phyloP scores from a whole-genome alignment of 92 coral and sea anemone species.

The Parazoanthus atlanticus region DNA sequence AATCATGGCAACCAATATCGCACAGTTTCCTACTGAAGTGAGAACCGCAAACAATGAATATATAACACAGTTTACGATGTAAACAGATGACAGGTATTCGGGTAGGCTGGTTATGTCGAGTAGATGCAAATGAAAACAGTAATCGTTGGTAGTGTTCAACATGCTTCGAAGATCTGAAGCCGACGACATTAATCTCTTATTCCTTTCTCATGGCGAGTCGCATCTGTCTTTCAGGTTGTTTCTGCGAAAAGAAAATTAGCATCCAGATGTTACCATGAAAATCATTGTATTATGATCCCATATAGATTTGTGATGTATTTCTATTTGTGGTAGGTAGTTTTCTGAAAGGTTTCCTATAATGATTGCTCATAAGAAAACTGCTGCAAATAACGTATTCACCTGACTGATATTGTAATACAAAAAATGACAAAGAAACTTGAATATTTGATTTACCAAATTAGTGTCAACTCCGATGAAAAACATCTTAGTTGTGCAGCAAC shows the following conservation, averaged over 20 bases:
- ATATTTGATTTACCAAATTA: too few relatives aligned
- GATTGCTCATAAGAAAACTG: background rate
- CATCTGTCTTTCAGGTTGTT: background rate
- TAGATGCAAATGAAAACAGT: conserved; percentile 12
- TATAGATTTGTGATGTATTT: background rate
- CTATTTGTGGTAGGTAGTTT: too few relatives aligned
- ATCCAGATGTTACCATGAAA: background rate
- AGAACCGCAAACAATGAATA: conserved; percentile 46
- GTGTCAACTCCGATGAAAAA: background rate
- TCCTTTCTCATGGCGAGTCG: background rate
- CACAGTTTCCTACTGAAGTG: conserved; percentile 48
- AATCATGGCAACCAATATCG: conserved; percentile 43
- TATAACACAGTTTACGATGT: conserved; percentile 52
- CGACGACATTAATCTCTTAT: background rate
- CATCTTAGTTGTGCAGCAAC: too few relatives aligned
- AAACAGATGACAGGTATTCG: conserved; percentile 44
- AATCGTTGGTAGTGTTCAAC: background rate
- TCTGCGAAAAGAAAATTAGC: background rate
- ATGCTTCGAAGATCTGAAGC: background rate
- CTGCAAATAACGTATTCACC: background rate
- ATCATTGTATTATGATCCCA: too few relatives aligned
- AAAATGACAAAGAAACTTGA: too few relatives aligned
- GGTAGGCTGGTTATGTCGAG: conserved; percentile 1
- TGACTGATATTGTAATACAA: background rate
- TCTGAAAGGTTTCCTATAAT: too few relatives aligned